Conservation (phyloP, 2,113 vertebrate species). For the Andinoacara biseriatus region DNA sequence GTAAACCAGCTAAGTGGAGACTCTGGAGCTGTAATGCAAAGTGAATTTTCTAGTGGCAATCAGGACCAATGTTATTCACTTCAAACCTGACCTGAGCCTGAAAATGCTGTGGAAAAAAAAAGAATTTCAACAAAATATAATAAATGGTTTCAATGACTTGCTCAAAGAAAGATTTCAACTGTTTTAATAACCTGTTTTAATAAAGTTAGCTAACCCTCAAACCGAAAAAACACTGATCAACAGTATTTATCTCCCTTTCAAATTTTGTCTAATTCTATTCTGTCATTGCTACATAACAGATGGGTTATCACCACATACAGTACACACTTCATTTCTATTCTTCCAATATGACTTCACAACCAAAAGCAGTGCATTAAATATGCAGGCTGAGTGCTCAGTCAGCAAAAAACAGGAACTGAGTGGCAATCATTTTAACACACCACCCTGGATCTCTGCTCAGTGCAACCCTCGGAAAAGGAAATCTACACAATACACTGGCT, state of each 20-base stretch:
- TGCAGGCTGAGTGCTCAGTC: slow-evolving; percentile 46
- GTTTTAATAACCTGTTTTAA: background rate
- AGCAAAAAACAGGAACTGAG: slow-evolving; percentile 40
- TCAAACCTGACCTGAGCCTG: background rate
- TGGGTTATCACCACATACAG: slow-evolving; percentile 39
- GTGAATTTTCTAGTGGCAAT: background rate
- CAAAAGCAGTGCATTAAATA: slow-evolving; percentile 41
- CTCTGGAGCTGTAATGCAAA: background rate
- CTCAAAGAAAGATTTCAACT: background rate
- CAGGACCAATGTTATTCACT: background rate
- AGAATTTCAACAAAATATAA: background rate
- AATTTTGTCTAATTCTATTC: background rate
- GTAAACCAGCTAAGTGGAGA: slow-evolving; percentile 1
- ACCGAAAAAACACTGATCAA: background rate
- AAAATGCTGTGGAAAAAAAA: too few species aligned
- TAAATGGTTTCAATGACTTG: background rate
- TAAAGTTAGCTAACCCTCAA: background rate
- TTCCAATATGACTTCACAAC: slow-evolving; percentile 31
- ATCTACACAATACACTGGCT: slow-evolving; percentile 8
- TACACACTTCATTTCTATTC: slow-evolving; percentile 61
- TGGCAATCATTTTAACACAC: slow-evolving; percentile 50
- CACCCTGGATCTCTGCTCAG: slow-evolving; percentile 24
- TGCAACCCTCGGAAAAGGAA: slow-evolving; percentile 19
- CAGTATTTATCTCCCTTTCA: background rate
- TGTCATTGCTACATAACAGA: slow-evolving; percentile 45